Base-by-base conservation (phyloP, 2,888 invertebrate genomes). In the Caenorhabditis sp. region DNA sequence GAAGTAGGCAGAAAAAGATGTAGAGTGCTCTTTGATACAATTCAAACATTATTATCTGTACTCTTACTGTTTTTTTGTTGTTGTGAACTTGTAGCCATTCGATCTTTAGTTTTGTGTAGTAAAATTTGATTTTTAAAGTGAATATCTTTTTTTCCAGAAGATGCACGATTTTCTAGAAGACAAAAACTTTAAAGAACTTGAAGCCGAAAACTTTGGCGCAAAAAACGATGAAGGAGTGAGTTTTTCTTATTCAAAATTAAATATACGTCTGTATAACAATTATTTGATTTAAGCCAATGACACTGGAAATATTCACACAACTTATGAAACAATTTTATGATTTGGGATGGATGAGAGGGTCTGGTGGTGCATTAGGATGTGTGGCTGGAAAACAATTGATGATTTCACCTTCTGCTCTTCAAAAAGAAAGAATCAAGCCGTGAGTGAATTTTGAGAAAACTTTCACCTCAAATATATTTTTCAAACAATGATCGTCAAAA, bases 351-450 rank as follows among this genome's bases (percentile, higher is more conserved):
- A 95, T 95, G 0, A 94, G 94, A 4, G 82, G 97, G 7, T 97
- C 97, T 26, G 97, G 97, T 20, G 97, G 97, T 10, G 89, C 89
- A 1, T 82, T 84, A 78, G 83, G 80, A 17, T 67, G 74, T 50
- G 63, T 75, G 3, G 56, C 66, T 54, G 67, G 62, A 43, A 74
- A 70, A 17, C 92, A 94, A 88, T 95, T 97, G 82, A 97, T 92
- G 88, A 94, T 97, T 82, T 96, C 97, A 0, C 97, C 97, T 3
- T 97, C 97, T 0, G 96, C 95, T 62, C 96, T 97, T 0, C 97
- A 97, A 88, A 97, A 97, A 87, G 97, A 97, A 88, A 89, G 82
- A 64, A 72, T 82, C 10, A 69, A 58, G 53, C 26, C 57, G 78
- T 78, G 10, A 26, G 71, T 54, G 1, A 17, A 4, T 17, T 52